Percentiles rank a stretch among this genome's conserved stretches.
These are phyloP conservation scores for Chymomyza amoena DNA, from an alignment of 2,888 invertebrate genomes.

Conservation along the genomic window DNA sequence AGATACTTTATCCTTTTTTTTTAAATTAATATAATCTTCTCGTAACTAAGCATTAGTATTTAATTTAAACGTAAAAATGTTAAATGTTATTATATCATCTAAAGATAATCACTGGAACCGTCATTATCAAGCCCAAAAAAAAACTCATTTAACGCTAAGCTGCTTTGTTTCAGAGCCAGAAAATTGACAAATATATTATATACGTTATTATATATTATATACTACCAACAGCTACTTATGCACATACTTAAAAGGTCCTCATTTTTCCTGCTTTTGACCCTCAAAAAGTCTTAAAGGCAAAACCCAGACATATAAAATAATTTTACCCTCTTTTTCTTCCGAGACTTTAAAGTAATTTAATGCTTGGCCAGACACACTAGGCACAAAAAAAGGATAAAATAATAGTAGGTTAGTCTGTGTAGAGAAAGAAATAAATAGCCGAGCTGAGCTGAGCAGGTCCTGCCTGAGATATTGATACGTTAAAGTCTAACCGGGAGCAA, in stretches of 20 bases:
- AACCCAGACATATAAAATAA: constrained; percentile 49
- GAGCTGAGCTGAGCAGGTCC: constrained; percentile 12
- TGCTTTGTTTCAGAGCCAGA: constrained; percentile 46
- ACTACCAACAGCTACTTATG: constrained; percentile 11
- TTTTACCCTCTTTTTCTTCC: constrained; percentile 55
- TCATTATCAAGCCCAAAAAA: constrained; percentile 1
- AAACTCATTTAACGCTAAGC: constrained; percentile 27
- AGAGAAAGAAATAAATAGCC: not conserved
- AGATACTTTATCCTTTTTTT: not conserved
- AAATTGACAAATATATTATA: constrained; percentile 9
- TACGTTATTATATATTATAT: constrained; percentile 33
- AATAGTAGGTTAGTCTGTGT: not conserved
- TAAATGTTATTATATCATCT: not conserved
- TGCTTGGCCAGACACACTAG: constrained; percentile 37
- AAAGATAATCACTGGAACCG: not conserved
- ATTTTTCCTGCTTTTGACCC: constrained; percentile 1
- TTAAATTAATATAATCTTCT: not conserved
- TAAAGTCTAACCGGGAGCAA: constrained; percentile 32
- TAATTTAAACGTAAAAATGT: not conserved
- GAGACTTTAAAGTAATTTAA: constrained; percentile 59
- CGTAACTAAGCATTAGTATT: not conserved
- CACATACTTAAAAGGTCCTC: not conserved
- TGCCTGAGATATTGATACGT: constrained; percentile 59
- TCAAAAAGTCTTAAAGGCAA: constrained; percentile 41
- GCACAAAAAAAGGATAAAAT: constrained; percentile 20